phyloP scores from a whole-genome alignment of 2,888 invertebrate species.

The Acanthosepion pharaonis region DNA sequence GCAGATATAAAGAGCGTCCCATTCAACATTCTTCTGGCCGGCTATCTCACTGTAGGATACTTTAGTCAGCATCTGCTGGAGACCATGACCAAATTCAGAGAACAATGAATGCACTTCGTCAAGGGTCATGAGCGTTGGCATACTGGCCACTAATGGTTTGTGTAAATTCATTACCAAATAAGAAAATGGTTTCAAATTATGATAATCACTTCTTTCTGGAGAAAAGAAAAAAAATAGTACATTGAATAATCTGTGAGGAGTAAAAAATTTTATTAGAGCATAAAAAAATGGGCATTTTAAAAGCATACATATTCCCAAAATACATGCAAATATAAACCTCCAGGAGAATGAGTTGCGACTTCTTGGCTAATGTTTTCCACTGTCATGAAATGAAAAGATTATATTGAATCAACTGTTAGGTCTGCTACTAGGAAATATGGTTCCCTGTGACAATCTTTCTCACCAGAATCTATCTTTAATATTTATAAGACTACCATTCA shows the following conservation, averaged over 20 bases:
- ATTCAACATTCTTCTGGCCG: slow-evolving; percentile 90
- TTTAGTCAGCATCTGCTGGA: slow-evolving; percentile 89
- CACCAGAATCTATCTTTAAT: too few relatives aligned
- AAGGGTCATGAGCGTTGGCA: slow-evolving; percentile 84
- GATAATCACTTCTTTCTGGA: slow-evolving; percentile 78
- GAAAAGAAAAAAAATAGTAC: slow-evolving; percentile 49
- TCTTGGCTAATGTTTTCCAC: too few relatives aligned
- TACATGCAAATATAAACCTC: too few relatives aligned
- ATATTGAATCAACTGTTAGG: too few relatives aligned
- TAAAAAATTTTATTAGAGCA: too few relatives aligned
- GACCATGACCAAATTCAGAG: slow-evolving; percentile 86
- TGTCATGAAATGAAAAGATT: too few relatives aligned
- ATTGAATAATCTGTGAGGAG: neutral
- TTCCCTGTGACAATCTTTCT: too few relatives aligned
- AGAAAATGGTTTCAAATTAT: slow-evolving; percentile 83
- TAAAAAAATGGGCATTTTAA: too few relatives aligned
- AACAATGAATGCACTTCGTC: slow-evolving; percentile 86
- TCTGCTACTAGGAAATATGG: too few relatives aligned
- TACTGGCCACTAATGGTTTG: slow-evolving; percentile 77
- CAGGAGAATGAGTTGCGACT: too few relatives aligned
- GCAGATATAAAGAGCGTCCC: slow-evolving; percentile 91
- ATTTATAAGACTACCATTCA: too few relatives aligned
- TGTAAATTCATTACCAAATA: slow-evolving; percentile 89
- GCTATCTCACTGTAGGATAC: slow-evolving; percentile 88
- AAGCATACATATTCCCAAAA: too few relatives aligned